Evolutionary conservation across 2,888 invertebrate species (phyloP), one percentile per base, ranked within the genome.

Genomic region (Phasia obesa): DNA sequence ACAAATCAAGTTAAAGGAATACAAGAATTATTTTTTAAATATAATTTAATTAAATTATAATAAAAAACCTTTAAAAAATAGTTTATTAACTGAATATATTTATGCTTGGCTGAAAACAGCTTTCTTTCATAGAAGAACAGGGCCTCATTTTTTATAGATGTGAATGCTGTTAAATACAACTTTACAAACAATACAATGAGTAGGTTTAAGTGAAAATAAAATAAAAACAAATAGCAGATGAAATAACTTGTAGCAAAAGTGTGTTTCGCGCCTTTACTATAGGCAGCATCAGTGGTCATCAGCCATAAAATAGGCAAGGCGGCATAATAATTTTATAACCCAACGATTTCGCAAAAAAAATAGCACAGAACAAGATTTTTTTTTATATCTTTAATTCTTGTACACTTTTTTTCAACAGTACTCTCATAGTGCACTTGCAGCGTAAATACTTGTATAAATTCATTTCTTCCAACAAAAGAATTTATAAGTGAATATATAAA

Each of bases 241-340:
- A 11, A 35, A 35, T 1, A 11, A 35, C 44, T 69, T 53, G 49
- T 51, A 47, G 49, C 47, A 35, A 71, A 57, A 71, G 11, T 57
- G 35, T 38, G 23, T 38, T 77, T 77, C 70, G 55, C 77, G 78
- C 73, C 77, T 78, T 65, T 38, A 15, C 77, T 64, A 51, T 85
- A 55, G 78, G 86, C 87, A 86, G 86, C 86, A 87, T 86, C 53
- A 62, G 67, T 87, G 88, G 86, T 87, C 88, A 88, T 87, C 88
- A 87, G 88, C 88, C 88, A 88, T 88, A 88, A 88, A 88, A 88
- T 86, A 87, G 86, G 87, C 87, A 87, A 88, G 88, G 85, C 86
- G 86, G 87, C 86, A 87, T 87, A 87, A 88, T 88, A 86, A 87
- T 88, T 88, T 88, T 88, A 88, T 87, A 87, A 76, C 69, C 75